Percentiles rank a stretch among this genome's conserved stretches.
Evolutionary conservation across 2,797 vertebrate species (phyloP).

Genomic region (Rachycentron canadum): DNA sequence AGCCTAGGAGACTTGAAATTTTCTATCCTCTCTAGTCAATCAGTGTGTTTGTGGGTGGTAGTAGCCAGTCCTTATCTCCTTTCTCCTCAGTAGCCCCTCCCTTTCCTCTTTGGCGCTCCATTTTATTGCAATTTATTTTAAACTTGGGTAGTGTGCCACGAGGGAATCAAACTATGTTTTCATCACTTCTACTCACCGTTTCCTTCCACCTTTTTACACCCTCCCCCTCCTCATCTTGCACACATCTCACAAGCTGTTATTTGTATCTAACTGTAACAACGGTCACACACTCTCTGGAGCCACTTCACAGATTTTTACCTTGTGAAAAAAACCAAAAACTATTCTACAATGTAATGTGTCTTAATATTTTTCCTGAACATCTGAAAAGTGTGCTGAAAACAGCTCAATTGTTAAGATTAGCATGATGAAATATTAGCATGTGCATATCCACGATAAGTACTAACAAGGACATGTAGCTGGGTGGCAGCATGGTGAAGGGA

Average conservation of each 20-base stretch:
- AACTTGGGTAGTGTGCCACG: background rate
- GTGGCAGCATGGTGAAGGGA: slow-evolving; percentile 16
- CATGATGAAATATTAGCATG: background rate
- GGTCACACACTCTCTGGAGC: background rate
- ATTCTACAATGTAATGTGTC: background rate
- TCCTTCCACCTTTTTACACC: background rate
- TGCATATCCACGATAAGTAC: slow-evolving; percentile 4
- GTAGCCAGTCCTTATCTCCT: background rate
- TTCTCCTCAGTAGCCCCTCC: slow-evolving; percentile 4
- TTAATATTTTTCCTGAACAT: slow-evolving; percentile 1
- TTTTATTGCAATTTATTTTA: slow-evolving; percentile 21
- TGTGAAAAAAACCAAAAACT: background rate
- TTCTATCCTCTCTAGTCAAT: slow-evolving; percentile 18
- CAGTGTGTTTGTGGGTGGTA: slow-evolving; percentile 13
- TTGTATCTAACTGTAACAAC: slow-evolving; percentile 9
- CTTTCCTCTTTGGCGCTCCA: background rate
- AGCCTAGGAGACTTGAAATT: background rate
- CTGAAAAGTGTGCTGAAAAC: background rate
- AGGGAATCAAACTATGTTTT: slow-evolving; percentile 27
- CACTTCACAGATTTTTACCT: background rate
- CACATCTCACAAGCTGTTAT: slow-evolving; percentile 14
- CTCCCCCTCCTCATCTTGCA: background rate
- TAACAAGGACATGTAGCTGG: slow-evolving; percentile 15
- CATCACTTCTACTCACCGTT: background rate
- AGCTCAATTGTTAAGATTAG: background rate